Percentiles rank a stretch among this genome's conserved stretches.
These are phyloP conservation scores for Oceanites oceanicus DNA, from an alignment of 2,113 vertebrate species.

Conservation along the genomic window DNA sequence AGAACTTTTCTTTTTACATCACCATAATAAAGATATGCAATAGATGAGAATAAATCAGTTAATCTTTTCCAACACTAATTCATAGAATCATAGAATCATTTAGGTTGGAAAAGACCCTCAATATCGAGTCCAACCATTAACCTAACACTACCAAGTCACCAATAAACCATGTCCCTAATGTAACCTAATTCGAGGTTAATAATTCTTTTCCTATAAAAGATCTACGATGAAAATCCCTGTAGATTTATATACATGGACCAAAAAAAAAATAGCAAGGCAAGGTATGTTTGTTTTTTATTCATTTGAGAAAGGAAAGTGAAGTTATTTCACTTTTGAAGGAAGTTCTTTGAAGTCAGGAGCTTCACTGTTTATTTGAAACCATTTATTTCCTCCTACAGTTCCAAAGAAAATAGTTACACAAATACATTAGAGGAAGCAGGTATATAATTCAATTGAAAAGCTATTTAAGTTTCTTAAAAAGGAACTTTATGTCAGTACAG, in stretches of 20 bases:
- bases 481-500: neutral
- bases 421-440: constrained; percentile 33
- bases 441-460: constrained; percentile 4
- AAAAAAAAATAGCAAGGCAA: neutral
- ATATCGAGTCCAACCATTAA: neutral
- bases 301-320: constrained; percentile 30
- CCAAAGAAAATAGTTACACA: constrained; percentile 42
- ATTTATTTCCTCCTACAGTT: constrained; percentile 52
- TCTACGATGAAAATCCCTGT: neutral
- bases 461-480: constrained; percentile 8
- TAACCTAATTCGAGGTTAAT: neutral
- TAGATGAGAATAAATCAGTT: neutral
- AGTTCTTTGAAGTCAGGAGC: constrained; percentile 23
- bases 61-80: neutral
- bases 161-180: neutral
- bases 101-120: neutral
- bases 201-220: neutral
- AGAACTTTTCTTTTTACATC: neutral
- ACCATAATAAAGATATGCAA: neutral
- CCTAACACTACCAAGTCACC: neutral
- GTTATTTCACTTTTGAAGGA: constrained; percentile 36
- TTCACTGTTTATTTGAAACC: constrained; percentile 16
- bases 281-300: neutral
- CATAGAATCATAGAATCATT: neutral
- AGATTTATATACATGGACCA: neutral